Conservation (phyloP, 2,113 vertebrate genomes). For the Oncorhynchus masou region DNA sequence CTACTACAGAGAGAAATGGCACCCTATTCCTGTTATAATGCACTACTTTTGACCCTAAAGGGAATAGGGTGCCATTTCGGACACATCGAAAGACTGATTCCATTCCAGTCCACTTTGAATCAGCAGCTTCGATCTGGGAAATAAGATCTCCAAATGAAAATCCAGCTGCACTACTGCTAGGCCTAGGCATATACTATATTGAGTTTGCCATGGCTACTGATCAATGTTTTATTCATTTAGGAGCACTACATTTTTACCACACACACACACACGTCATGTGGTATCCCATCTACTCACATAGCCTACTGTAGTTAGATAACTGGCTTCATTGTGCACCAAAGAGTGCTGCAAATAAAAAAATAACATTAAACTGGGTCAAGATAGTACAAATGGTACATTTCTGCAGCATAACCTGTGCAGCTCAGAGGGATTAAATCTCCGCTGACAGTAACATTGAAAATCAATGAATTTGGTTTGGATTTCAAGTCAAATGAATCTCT, state of each 20-base stretch:
- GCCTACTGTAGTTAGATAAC: neutral
- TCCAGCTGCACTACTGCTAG: neutral
- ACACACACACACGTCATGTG: neutral
- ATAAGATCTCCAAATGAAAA: constrained; percentile 5
- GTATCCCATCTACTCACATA: neutral
- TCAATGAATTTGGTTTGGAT: constrained; percentile 50
- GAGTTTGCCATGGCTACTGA: neutral
- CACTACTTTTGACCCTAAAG: neutral
- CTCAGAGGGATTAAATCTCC: constrained; percentile 37
- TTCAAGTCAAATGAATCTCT: constrained; percentile 50
- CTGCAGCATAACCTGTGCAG: constrained; percentile 46
- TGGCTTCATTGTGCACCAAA: constrained; percentile 9
- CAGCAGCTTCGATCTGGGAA: constrained; percentile 17
- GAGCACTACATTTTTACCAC: neutral
- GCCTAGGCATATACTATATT: neutral
- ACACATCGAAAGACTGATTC: constrained; percentile 10
- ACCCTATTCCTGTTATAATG: no score
- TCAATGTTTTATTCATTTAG: constrained; percentile 7
- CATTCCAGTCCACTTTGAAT: constrained; percentile 44
- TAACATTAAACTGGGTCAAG: constrained; percentile 47
- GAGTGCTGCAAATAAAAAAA: constrained; percentile 17
- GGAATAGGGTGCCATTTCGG: neutral
- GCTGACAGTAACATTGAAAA: constrained; percentile 48
- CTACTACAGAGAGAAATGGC: constrained; percentile 19
- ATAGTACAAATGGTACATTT: constrained; percentile 47